Evolutionary conservation across 2,797 vertebrate genomes (phyloP), one percentile per base, ranked within the genome.

Genomic region (Tokudaia muenninki): DNA sequence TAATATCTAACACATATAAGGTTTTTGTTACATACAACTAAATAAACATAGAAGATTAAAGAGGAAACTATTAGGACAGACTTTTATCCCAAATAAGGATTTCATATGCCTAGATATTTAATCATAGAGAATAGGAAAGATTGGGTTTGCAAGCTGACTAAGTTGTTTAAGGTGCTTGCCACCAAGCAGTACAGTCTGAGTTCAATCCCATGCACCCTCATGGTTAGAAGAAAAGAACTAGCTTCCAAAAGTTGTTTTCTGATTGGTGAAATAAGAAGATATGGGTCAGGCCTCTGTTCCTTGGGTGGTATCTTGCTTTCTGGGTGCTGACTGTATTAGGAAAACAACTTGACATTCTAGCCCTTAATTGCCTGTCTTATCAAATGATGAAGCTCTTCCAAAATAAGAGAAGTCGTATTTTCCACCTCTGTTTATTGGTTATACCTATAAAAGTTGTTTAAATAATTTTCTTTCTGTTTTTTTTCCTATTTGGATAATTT

Each of bases 401-500:
- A 50, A 90, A 82, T 77, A 90, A 87, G 31, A 16, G 3, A 21
- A 16, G 16, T 70, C n/a, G n/a, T 59, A 59, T 12, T 65, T 75
- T 34, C 14, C 3, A 47, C 55, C 34, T 21, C 17, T 80, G 9
- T 90, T 50, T 80, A 67, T 29, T 77, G 37, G 34, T 16, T 81
- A n/a, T 52, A 26, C 52, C 88, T 83, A 44, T 92, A n/a, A 84
- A 94, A 34, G 8, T n/a, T 94, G 22, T 37, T 44, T 94, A 87
- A 31, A 91, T 95, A 4, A 10, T 82, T 89, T 91, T 22, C 26
- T 61, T 90, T 92, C 31, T n/a, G n/a, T 5, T 78, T 97, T 79
- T 86, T 95, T 70, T 9, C 5, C 37, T 86, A 79, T 82, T 93
- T 50, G 75, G 12, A 95, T 80, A 90, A 34, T 90, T 88, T 90